Base-by-base conservation (phyloP, 2,113 vertebrate species). In the Hippolais icterina region DNA sequence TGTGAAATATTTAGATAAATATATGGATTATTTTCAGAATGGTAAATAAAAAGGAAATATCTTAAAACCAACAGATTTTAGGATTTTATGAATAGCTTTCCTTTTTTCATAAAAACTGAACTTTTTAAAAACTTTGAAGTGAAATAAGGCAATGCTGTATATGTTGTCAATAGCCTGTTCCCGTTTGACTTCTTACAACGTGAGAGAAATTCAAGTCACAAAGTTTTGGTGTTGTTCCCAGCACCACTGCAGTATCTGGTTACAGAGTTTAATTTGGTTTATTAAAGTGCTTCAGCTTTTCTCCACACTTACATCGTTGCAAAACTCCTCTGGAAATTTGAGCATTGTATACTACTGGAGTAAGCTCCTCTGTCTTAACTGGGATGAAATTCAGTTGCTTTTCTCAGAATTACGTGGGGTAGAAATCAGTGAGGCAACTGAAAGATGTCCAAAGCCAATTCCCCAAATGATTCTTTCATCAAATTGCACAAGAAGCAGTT, bases 391-490 rank as follows among this genome's bases (percentile, higher is more conserved):
- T 12, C 27, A 78, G 68, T 52, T 16, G 21, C 39, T 85, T 91
- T 85, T 84, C 46, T 86, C 52, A 75, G 56, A 83, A 89, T 71
- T 82, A 49, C 6, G 5, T 61, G 53, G 27, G 41, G 54, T 52
- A 60, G 52, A 78, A 91, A 59, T 78, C 47, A 87, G 37, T 49
- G 61, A 84, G 77, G 53, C 31, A 84, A 59, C 65, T 81, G 64
- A 87, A 91, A 83, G 22, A 52, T 78, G 14, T 80, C 47, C 76
- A 64, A 78, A 83, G 31, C 53, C 46, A 77, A 46, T 90, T 85
- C 83, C 90, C 56, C n/a, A 87, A 89, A 71, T 47, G 27, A 92
- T 87, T 86, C 54, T 92, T 89, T 59, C 68, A 81, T 90, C 68
- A 84, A 74, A 84, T 89, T 81, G 60, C 35, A n/a, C 35, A 89